Evolutionary conservation across 2,888 invertebrate genomes (phyloP), one percentile per base, ranked within the genome.

Genomic region (Perithous albicinctus): DNA sequence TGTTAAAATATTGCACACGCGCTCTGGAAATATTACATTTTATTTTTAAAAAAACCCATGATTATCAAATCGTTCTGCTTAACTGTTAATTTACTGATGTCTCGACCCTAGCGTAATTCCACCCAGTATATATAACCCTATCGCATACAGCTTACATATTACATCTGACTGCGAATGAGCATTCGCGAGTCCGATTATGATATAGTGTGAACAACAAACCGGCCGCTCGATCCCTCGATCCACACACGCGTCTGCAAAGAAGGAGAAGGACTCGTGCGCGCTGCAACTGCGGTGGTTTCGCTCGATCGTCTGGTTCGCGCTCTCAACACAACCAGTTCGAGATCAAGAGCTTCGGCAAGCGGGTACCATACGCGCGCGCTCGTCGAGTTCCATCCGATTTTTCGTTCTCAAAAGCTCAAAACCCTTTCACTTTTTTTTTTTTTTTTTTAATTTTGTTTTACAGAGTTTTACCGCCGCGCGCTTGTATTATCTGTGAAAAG

Each of bases 321-420:
- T 79, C 83, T 26, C 18, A 32, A 29, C 54, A 29, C 77, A 78
- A 75, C 79, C 85, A 85, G 85, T 84, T 51, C 69, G 77, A 73
- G 80, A 85, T 78, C 64, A 84, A 80, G 83, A 79, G 84, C 67
- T 77, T 78, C 72, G 56, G 59, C 46, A 38, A 78, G 67, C 69
- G 67, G 72, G 67, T 15, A 32, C 32, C 59, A 59, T 74, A 69
- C 78, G 74, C 70, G 61, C 67, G 63, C 77, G 41, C 66, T 61
- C 20, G 38, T 29, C 41, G 59, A n/a, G 18, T 23, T 32, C 38
- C 23, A 5, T 26, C n/a, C 41, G 12, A 26, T 32, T 43, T 29
- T 59, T 32, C 18, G 35, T 2, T 20, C 20, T 20, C 8, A 1
- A 51, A 51, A 23, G 23, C 10, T 12, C 12, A 23, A 12, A 15